A percentile compares a stretch with the other conserved stretches of the same genome.
phyloP scores from a whole-genome alignment of 2,888 invertebrate species.

The Suillia variegata region DNA sequence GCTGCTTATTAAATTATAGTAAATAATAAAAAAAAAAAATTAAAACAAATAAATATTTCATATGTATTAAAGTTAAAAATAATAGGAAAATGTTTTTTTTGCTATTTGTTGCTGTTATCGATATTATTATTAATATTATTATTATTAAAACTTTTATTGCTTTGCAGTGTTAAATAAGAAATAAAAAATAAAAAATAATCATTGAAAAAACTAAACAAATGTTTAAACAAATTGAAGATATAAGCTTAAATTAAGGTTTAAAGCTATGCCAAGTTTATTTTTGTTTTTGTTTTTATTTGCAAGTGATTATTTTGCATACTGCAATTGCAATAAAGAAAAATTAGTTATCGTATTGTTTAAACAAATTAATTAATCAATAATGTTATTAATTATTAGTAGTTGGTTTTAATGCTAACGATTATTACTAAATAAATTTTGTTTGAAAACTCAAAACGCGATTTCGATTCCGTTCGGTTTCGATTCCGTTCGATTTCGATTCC shows the following conservation, averaged over 20 bases:
- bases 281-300: slow-evolving; percentile 12
- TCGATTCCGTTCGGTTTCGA: not conserved
- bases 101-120: slow-evolving; percentile 22
- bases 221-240: not conserved
- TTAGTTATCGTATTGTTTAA: too few relatives aligned
- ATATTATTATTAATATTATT: slow-evolving; percentile 28
- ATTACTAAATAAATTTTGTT: slow-evolving; percentile 2
- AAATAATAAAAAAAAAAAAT: not conserved
- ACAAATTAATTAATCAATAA: too few relatives aligned
- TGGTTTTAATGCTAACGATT: not conserved
- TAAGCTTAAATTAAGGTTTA: slow-evolving; percentile 34
- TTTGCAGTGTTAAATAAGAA: slow-evolving; percentile 32
- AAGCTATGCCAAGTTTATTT: slow-evolving; percentile 56
- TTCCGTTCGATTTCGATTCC: not conserved
- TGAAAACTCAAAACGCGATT: not conserved
- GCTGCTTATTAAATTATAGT: slow-evolving; percentile 12
- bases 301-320: slow-evolving; percentile 13
- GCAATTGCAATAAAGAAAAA: slow-evolving; percentile 11
- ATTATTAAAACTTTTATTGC: slow-evolving; percentile 33
- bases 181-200: slow-evolving; percentile 6
- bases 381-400: not conserved
- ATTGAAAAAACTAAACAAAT: not conserved
- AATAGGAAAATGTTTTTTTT: slow-evolving; percentile 40
- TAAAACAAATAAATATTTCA: slow-evolving; percentile 31
- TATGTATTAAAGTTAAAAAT: slow-evolving; percentile 41